A percentile compares a stretch with the other conserved stretches of the same genome.
These are phyloP conservation scores for Calyptomena viridis DNA, from an alignment of 2,113 vertebrate species.

Conservation along the genomic window DNA sequence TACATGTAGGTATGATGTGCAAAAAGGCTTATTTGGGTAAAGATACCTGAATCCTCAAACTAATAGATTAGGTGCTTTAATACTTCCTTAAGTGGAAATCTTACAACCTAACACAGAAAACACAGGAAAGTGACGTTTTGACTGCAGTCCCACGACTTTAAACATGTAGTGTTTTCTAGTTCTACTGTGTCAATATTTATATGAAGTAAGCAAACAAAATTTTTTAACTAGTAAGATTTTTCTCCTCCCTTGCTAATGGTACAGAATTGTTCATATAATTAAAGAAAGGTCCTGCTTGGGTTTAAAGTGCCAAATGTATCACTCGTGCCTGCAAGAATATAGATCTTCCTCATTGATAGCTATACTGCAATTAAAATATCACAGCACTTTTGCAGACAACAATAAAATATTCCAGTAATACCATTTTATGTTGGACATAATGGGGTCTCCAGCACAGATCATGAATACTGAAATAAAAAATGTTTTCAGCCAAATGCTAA, in stretches of 20 bases:
- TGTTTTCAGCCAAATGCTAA: background rate
- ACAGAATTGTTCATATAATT: background rate
- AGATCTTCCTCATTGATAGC: constrained; percentile 12
- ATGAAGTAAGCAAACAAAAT: background rate
- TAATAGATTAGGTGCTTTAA: background rate
- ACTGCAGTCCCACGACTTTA: background rate
- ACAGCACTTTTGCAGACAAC: background rate
- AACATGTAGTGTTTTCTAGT: background rate
- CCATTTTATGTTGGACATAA: constrained; percentile 10
- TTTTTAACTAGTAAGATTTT: background rate
- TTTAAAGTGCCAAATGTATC: background rate
- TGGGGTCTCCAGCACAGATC: constrained; percentile 16
- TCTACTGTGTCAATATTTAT: background rate
- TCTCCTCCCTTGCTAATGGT: background rate
- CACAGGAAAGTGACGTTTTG: background rate
- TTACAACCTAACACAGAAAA: background rate
- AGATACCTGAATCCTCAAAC: background rate
- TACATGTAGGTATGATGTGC: background rate
- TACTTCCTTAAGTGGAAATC: background rate
- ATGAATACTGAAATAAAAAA: background rate
- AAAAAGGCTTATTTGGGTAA: background rate
- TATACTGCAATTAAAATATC: constrained; percentile 29
- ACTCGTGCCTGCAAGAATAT: background rate
- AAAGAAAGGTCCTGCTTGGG: background rate
- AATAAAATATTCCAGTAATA: constrained; percentile 12